These are phyloP conservation scores for Baryphthengus martii DNA, from an alignment of 2,113 vertebrate species.

Conservation along the genomic window DNA sequence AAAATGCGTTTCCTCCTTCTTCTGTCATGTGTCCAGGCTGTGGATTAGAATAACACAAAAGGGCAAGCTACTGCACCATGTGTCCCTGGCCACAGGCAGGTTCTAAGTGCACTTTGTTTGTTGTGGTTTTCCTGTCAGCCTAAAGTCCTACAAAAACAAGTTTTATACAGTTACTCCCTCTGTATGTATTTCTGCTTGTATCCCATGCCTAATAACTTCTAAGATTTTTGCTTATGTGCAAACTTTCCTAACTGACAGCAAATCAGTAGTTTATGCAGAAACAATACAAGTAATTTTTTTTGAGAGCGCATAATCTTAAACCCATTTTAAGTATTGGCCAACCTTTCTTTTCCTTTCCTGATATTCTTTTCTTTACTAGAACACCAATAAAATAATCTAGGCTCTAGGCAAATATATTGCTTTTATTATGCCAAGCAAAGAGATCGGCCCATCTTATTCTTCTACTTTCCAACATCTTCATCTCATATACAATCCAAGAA, in stretches of 20 bases:
- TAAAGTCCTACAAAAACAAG: not conserved
- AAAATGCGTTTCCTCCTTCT: not conserved
- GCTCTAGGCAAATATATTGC: not conserved
- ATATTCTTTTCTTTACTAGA: not conserved
- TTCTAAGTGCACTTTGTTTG: not conserved
- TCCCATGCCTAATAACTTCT: not conserved
- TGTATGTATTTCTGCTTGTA: not conserved
- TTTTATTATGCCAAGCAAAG: not conserved
- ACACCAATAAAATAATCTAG: not conserved
- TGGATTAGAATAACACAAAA: not conserved
- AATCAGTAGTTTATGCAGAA: not conserved
- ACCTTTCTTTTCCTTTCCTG: accelerated
- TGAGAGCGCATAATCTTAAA: not conserved
- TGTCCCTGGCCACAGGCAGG: accelerated
- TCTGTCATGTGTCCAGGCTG: accelerated
- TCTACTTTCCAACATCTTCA: not conserved
- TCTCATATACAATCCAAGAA: not conserved
- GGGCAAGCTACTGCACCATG: not conserved
- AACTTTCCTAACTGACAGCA: not conserved
- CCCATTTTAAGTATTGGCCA: not conserved
- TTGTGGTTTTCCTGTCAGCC: not conserved
- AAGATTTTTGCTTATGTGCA: not conserved
- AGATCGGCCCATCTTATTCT: not conserved
- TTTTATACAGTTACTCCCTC: not conserved
- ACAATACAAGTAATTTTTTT: not conserved